Conservation (phyloP, 2,797 vertebrate genomes). For the Neosilurus hyrtlii region DNA sequence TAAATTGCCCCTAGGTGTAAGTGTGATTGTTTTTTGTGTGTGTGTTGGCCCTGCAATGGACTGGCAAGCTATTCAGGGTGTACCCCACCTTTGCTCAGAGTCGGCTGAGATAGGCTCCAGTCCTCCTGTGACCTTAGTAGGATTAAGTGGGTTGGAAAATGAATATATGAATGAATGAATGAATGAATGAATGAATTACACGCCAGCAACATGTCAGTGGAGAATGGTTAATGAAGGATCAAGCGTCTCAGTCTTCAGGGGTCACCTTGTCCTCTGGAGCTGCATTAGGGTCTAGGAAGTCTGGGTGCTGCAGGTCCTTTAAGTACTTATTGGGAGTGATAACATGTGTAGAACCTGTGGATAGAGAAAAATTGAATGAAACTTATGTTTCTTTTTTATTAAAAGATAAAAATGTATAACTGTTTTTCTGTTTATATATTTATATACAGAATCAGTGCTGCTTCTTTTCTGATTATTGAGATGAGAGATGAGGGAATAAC, state of each 20-base stretch:
- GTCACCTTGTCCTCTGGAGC: slow-evolving; percentile 83
- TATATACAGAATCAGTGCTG: background rate
- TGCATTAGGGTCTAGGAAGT: slow-evolving; percentile 92
- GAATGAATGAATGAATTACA: background rate
- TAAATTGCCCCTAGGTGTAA: too few relatives aligned
- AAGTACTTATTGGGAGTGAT: slow-evolving; percentile 93
- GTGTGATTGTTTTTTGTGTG: too few relatives aligned
- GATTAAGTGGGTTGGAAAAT: too few relatives aligned
- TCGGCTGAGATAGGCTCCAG: too few relatives aligned
- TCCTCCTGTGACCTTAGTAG: too few relatives aligned
- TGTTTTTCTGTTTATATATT: too few relatives aligned
- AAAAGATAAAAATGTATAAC: background rate
- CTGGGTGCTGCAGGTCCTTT: slow-evolving; percentile 94
- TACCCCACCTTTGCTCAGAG: too few relatives aligned
- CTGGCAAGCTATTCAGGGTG: too few relatives aligned
- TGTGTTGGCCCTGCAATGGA: too few relatives aligned
- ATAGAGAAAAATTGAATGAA: slow-evolving; percentile 72
- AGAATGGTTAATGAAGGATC: background rate
- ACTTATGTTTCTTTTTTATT: slow-evolving; percentile 8
- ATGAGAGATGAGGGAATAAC: background rate
- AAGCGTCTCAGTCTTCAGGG: slow-evolving; percentile 73
- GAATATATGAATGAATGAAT: too few relatives aligned
- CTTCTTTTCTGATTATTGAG: background rate
- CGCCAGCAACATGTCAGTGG: background rate
- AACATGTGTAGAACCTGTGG: slow-evolving; percentile 90